Evolutionary conservation across 2,888 invertebrate genomes (phyloP).

Genomic region (Leptothorax acervorum): DNA sequence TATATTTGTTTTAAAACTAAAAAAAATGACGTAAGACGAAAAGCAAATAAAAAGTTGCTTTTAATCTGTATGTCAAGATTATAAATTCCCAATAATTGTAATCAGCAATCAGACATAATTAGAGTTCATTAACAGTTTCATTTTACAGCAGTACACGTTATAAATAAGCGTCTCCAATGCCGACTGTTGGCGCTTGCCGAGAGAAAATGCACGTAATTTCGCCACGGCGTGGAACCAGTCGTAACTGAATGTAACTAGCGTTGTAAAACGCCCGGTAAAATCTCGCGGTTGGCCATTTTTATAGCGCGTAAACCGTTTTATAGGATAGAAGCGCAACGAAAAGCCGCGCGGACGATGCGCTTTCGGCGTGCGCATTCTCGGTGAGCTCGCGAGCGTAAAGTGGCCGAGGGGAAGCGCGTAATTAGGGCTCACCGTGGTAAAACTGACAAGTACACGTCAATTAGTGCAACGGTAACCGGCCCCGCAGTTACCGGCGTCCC

Average conservation of each 20-base stretch:
- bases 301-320: constrained; percentile 58
- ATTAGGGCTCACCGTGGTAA: constrained; percentile 67
- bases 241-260: constrained; percentile 59
- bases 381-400: constrained; percentile 42
- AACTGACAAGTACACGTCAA: constrained; percentile 72
- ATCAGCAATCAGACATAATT: constrained; percentile 5
- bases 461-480: constrained; percentile 60
- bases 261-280: constrained; percentile 59
- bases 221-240: constrained; percentile 49
- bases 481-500: neutral
- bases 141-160: neutral
- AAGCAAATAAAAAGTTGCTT: neutral
- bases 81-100: constrained; percentile 17
- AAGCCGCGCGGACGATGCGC: constrained; percentile 24
- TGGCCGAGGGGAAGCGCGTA: constrained; percentile 63
- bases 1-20: neutral
- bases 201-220: constrained; percentile 33
- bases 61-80: neutral
- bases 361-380: constrained; percentile 19
- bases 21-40: neutral
- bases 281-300: constrained; percentile 58
- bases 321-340: constrained; percentile 49
- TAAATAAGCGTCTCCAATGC: constrained; percentile 51
- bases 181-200: constrained; percentile 14
- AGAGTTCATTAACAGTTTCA: constrained; percentile 6